These are phyloP conservation scores for Phymatocera aterrima DNA, from an alignment of 2,888 invertebrate species.

Conservation along the genomic window DNA sequence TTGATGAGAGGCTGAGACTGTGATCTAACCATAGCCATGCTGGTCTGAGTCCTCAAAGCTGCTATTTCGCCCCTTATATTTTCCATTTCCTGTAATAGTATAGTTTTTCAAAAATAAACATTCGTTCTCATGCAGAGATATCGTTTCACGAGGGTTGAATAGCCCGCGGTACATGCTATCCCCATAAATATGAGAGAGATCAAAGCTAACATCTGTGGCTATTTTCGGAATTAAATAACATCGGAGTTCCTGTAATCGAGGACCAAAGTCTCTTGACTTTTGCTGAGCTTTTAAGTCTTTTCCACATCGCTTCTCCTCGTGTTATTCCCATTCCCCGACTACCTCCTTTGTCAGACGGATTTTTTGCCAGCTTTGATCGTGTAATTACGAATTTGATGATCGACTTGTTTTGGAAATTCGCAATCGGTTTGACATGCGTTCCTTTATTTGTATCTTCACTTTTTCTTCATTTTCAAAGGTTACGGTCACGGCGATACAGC, in stretches of 20 bases:
- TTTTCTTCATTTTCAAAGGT: slow-evolving; percentile 15
- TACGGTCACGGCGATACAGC: background rate
- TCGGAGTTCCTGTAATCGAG: slow-evolving; percentile 9
- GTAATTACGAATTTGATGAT: background rate
- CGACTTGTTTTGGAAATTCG: background rate
- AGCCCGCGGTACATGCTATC: too few relatives aligned
- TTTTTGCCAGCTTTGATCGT: background rate
- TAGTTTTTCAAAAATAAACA: slow-evolving; percentile 34
- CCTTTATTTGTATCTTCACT: too few relatives aligned
- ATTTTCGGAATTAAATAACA: slow-evolving; percentile 8
- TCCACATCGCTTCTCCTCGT: background rate
- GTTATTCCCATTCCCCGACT: background rate
- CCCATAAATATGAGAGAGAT: background rate
- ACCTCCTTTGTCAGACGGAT: background rate
- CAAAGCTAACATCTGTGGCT: slow-evolving; percentile 3
- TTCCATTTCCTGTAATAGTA: slow-evolving; percentile 84
- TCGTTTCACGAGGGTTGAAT: background rate
- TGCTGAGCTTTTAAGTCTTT: background rate
- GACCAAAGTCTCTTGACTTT: background rate
- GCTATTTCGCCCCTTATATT: slow-evolving; percentile 89
- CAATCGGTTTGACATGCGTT: slow-evolving; percentile 19
- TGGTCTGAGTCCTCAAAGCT: slow-evolving; percentile 83
- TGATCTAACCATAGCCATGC: slow-evolving; percentile 79
- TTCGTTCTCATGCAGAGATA: background rate
- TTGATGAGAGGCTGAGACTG: slow-evolving; percentile 80